Conservation (phyloP, 2,888 invertebrate species). For the Watsonalla cultraria region DNA sequence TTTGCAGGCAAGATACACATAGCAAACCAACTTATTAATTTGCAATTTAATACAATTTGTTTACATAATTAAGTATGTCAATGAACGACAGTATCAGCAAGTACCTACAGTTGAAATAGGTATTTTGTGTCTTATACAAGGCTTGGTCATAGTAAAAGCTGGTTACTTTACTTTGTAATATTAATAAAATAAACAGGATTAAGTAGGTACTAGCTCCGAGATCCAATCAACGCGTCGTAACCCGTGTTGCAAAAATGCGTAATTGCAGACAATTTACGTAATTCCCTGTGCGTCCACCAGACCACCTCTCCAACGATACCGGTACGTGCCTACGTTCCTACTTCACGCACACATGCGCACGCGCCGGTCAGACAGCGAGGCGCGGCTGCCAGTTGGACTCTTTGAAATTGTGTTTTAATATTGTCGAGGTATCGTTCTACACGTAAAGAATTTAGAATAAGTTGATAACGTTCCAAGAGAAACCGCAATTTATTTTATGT, state of each 20-base stretch:
- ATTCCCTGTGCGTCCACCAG: slow-evolving; percentile 25
- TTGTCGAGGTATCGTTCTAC: slow-evolving; percentile 1
- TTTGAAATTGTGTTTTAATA: neutral
- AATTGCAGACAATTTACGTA: slow-evolving; percentile 29
- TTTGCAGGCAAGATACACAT: too few relatives aligned
- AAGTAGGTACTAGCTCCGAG: neutral
- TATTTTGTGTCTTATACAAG: too few relatives aligned
- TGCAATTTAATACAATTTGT: too few relatives aligned
- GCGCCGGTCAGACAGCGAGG: slow-evolving; percentile 42
- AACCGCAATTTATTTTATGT: too few relatives aligned
- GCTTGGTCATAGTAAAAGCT: too few relatives aligned
- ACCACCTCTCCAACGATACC: slow-evolving; percentile 4
- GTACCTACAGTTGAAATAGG: too few relatives aligned
- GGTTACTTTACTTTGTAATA: neutral
- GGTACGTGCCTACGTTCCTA: neutral
- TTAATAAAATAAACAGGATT: neutral
- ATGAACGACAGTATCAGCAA: too few relatives aligned
- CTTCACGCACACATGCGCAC: slow-evolving; percentile 17
- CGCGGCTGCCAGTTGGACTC: slow-evolving; percentile 21
- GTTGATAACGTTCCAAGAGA: neutral
- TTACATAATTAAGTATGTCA: too few relatives aligned
- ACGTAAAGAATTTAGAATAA: neutral
- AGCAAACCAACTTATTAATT: too few relatives aligned
- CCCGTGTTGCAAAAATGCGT: slow-evolving; percentile 32
- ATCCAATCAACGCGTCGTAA: neutral